Base-by-base conservation (phyloP, 1,140 invertebrate genomes). In the Camponotus pennsylvanicus region DNA sequence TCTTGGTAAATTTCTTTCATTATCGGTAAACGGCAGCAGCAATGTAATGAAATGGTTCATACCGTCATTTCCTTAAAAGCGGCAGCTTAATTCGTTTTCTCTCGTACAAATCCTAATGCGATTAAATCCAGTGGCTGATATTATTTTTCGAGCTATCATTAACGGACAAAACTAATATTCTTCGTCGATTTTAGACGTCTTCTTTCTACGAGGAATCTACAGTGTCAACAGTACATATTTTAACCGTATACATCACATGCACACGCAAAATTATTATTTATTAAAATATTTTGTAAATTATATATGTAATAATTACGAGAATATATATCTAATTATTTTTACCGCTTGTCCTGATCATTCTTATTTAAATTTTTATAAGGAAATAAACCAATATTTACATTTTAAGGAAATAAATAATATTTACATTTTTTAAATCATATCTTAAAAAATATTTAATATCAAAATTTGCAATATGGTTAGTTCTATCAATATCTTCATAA, bases 1-100 rank as follows among this genome's bases (percentile, higher is more conserved):
- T 13, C 45, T 80, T 45, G n/a, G 45, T 21, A 80, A 80, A 80
- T 80, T 57, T 80, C 45, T 80, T 69, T 80, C 77, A 80, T 79
- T 79, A 79, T 80, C 77, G 77, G 34, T 69, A 80, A 79, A 70
- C 8, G 64, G 32, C 45, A 67, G 32, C 32, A 55, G 76, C 64
- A 80, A 79, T 80, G 45, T 40, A 80, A 80, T 80, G 63, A 80
- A 80, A 80, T 55, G 34, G 27, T 66, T 78, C 63, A 45, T 66
- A 45, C 77, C 37, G 9, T 15, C 59, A n/a, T 69, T 80, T 80
- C 64, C 63, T 79, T 49, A 67, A 69, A 69, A 45, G 9, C 77
- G n/a, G 45, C 15, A 2, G 18, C 63, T 80, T 80, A 80, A 80
- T 70, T 70, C 49, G 45, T 80, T 80, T 79, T 67, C 9, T 37